A percentile compares a stretch with the other conserved stretches of the same genome.
These are phyloP conservation scores for Platynereis dumerilii DNA, from an alignment of 2,888 invertebrate species.

Conservation along the genomic window DNA sequence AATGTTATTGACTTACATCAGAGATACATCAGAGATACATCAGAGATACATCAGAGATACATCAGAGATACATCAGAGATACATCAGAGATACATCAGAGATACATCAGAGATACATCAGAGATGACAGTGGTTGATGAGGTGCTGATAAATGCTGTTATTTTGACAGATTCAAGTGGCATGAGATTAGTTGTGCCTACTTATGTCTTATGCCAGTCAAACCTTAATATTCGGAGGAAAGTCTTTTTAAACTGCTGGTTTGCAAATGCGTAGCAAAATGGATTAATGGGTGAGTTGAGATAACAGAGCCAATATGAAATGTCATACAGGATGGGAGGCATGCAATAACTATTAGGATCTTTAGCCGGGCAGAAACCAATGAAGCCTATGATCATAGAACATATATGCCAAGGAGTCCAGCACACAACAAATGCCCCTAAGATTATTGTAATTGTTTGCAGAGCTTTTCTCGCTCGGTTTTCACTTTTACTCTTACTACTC, in stretches of 20 bases:
- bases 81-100: too few species aligned
- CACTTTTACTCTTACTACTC: constrained; percentile 86
- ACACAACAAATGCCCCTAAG: constrained; percentile 93
- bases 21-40: too few species aligned
- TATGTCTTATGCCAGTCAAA: constrained; percentile 74
- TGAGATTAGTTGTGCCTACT: neutral
- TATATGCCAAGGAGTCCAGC: constrained; percentile 99
- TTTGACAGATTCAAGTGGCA: too few species aligned
- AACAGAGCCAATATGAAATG: constrained; percentile 76
- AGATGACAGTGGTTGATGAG: too few species aligned
- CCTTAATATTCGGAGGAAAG: constrained; percentile 92
- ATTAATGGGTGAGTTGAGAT: constrained; percentile 80
- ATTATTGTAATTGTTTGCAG: constrained; percentile 98
- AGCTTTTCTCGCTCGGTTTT: constrained; percentile 97
- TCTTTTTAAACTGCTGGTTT: constrained; percentile 99
- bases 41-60: too few species aligned
- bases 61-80: too few species aligned
- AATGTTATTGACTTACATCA: too few species aligned
- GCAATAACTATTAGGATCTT: constrained; percentile 28
- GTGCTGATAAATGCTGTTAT: too few species aligned
- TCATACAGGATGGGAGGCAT: constrained; percentile 52
- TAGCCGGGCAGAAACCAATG: constrained; percentile 69
- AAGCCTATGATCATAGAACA: constrained; percentile 95
- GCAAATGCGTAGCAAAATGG: constrained; percentile 99
- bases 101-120: too few species aligned